Base-by-base conservation (phyloP, 2,797 vertebrate species). In the Craterocephalus amniculus region DNA sequence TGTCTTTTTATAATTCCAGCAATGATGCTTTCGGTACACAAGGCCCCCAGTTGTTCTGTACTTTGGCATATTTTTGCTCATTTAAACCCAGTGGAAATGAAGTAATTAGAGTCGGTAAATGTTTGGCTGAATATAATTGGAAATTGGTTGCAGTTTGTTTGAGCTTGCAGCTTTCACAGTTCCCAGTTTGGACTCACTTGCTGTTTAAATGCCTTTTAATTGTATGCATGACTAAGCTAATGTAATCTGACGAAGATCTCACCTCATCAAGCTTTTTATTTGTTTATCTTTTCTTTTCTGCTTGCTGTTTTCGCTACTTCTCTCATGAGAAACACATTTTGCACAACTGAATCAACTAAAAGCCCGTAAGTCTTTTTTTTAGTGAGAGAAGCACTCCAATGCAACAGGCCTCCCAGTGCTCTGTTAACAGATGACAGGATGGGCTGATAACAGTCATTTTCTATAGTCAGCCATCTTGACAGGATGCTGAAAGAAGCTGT, bases 391-490 rank as follows among this genome's bases (percentile, higher is more conserved):
- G 59, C 66, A n/a, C 77, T 77, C 71, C 70, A 72, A 76, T 83
- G 77, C 84, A 86, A 64, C 72, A 65, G 78, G 80, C 78, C 76
- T 84, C 86, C 73, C 9, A 65, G 71, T 54, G 79, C 63, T 86
- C 79, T 79, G 78, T 84, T 88, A 89, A 80, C 86, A 83, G 87
- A 86, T 87, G 88, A 91, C 88, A 83, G 74, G 76, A 78, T 52
- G 62, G 59, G 72, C 73, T 91, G 88, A 92, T 91, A 83, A 91
- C 83, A 88, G 88, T 90, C 81, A 90, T 91, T 91, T 90, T 86
- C 87, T 90, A 73, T 76, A 89, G 88, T 89, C 88, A 89, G 84
- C 91, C 89, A 91, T 91, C 86, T 89, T 91, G 88, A 91, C 84
- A 84, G 87, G 83, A 87, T 83, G 78, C 89, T 87, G 78, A 88